A percentile compares a stretch with the other conserved stretches of the same genome.
These are phyloP conservation scores for Polypterus senegalus DNA, from an alignment of 2,113 vertebrate genomes.

Conservation along the genomic window DNA sequence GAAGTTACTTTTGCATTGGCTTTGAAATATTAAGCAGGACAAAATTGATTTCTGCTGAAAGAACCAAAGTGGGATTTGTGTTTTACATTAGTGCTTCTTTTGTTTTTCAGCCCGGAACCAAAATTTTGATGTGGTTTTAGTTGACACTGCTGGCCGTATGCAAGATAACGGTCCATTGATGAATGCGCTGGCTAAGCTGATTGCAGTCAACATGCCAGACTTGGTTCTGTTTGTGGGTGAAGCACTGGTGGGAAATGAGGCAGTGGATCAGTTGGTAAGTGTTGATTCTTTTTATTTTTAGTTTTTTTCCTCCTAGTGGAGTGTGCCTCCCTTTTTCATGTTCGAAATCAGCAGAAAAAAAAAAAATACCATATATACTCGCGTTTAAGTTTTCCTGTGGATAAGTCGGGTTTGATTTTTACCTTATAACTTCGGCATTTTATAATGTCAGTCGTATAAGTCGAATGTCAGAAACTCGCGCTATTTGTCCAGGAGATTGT, in stretches of 20 bases:
- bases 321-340: neutral
- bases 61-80: too few species aligned
- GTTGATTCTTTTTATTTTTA: neutral
- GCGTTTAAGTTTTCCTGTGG: too few species aligned
- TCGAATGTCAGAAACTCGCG: too few species aligned
- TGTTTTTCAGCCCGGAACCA: conserved; percentile 73
- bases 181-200: conserved; percentile 91
- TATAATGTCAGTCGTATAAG: too few species aligned
- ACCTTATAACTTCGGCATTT: neutral
- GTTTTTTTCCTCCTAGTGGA: neutral
- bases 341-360: neutral
- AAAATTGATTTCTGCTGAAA: too few species aligned
- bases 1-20: too few species aligned
- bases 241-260: conserved; percentile 90
- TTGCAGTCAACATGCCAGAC: conserved; percentile 86
- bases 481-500: too few species aligned
- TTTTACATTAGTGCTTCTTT: neutral
- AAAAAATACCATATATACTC: neutral
- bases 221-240: conserved; percentile 94
- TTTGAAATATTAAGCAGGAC: too few species aligned
- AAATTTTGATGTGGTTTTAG: conserved; percentile 87
- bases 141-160: conserved; percentile 96
- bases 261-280: conserved; percentile 93
- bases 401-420: neutral
- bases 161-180: conserved; percentile 94